These are phyloP conservation scores for Gymnocephalus cernua DNA, from an alignment of 2,113 vertebrate genomes.

Conservation along the genomic window DNA sequence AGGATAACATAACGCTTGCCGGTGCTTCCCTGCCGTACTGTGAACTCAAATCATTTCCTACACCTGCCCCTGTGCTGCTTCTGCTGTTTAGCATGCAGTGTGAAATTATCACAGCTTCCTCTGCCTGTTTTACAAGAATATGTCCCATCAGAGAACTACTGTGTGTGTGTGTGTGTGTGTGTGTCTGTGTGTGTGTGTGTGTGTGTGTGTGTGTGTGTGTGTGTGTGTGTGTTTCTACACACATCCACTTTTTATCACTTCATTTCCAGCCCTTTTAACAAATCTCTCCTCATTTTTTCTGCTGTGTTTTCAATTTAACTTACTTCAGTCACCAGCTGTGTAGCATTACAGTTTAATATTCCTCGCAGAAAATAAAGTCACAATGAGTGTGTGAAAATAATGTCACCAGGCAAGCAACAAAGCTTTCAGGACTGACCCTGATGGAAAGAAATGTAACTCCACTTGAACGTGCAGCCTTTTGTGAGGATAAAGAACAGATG, in stretches of 20 bases:
- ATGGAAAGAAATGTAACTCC: not conserved
- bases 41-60: constrained; percentile 53
- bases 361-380: constrained; percentile 12
- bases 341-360: not conserved
- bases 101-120: constrained; percentile 53
- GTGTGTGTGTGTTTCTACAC: not conserved
- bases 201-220: too few species aligned
- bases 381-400: not conserved
- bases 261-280: constrained; percentile 13
- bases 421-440: constrained; percentile 29
- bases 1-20: constrained; percentile 24
- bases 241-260: constrained; percentile 23
- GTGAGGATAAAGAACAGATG: constrained; percentile 53
- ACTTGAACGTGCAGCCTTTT: not conserved
- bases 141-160: constrained; percentile 48
- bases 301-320: not conserved
- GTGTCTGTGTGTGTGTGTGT: not conserved
- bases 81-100: constrained; percentile 65
- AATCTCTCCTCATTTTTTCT: constrained; percentile 1
- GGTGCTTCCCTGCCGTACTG: constrained; percentile 13
- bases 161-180: constrained; percentile 6
- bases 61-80: constrained; percentile 53
- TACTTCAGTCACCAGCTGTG: not conserved
- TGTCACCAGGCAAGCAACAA: not conserved
- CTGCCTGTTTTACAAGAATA: constrained; percentile 51